Evolutionary conservation across 2,113 vertebrate genomes (phyloP).

Genomic region (Oriolus oriolus): DNA sequence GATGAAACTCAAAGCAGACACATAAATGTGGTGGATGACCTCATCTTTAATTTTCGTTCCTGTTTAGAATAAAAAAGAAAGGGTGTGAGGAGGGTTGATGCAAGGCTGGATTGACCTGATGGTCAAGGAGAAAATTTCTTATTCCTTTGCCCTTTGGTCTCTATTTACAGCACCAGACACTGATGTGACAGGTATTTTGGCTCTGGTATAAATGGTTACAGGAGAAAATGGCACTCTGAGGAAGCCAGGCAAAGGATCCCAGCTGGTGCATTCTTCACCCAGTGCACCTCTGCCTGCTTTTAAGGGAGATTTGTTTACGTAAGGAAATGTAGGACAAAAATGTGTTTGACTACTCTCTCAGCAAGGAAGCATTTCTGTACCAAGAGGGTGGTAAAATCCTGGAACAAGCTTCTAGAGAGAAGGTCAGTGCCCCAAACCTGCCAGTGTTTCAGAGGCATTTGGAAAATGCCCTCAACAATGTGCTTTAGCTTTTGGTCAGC

Average conservation of each 20-base stretch:
- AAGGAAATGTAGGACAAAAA: neutral
- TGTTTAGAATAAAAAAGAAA: neutral
- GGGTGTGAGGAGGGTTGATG: neutral
- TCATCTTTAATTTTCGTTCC: neutral
- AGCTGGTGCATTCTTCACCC: neutral
- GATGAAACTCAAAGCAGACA: neutral
- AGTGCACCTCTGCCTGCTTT: rapidly evolving
- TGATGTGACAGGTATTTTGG: neutral
- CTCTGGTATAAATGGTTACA: neutral
- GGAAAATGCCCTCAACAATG: neutral
- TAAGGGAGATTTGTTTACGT: neutral
- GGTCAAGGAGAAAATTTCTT: neutral
- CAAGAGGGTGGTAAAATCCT: neutral
- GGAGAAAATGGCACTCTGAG: neutral
- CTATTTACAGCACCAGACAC: neutral
- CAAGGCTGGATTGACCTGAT: neutral
- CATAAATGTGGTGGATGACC: neutral
- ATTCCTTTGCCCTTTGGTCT: neutral
- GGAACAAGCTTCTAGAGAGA: neutral
- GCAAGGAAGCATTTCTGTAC: neutral
- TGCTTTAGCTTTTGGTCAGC: neutral
- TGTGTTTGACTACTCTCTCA: neutral
- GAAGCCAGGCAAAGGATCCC: neutral
- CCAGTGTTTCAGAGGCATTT: neutral
- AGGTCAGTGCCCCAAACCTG: neutral